Evolutionary conservation across 35 echinoderm and acorn worm species (phyloP).

Genomic region (Chiridota heheva): DNA sequence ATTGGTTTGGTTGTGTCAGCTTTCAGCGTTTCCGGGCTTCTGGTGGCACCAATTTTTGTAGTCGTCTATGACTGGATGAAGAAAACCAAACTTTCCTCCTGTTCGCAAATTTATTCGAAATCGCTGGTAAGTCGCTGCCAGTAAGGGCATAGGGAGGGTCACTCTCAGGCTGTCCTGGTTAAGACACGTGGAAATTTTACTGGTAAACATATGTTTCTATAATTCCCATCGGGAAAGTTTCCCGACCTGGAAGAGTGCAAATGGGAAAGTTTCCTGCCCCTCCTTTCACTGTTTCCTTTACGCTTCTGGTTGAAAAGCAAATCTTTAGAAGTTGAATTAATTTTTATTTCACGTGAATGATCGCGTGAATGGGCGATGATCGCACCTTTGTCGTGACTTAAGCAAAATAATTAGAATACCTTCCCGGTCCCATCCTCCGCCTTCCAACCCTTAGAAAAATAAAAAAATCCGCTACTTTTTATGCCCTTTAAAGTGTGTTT

Average conservation of each 20-base stretch:
- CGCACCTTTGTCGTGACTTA: background rate
- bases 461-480: background rate
- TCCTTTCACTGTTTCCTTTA: background rate
- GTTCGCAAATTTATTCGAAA: constrained; percentile 89
- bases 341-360: background rate
- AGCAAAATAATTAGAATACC: background rate
- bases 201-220: background rate
- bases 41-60: constrained; percentile 76
- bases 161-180: background rate
- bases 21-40: constrained; percentile 78
- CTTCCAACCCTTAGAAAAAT: background rate
- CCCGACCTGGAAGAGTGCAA: background rate
- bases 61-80: constrained; percentile 64
- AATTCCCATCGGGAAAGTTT: background rate
- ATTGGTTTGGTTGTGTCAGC: constrained; percentile 75
- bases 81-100: constrained; percentile 87
- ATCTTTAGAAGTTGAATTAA: background rate
- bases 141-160: background rate
- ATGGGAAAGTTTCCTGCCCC: background rate
- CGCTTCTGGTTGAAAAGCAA: too few relatives aligned
- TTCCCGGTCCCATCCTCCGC: background rate
- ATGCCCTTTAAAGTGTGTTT: constrained; percentile 2
- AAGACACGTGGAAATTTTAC: background rate
- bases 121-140: constrained; percentile 68
- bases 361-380: background rate